A percentile compares a stretch with the other conserved stretches of the same genome.
These are phyloP conservation scores for Mimachlamys varia DNA, from an alignment of 2,888 invertebrate genomes.

Conservation along the genomic window DNA sequence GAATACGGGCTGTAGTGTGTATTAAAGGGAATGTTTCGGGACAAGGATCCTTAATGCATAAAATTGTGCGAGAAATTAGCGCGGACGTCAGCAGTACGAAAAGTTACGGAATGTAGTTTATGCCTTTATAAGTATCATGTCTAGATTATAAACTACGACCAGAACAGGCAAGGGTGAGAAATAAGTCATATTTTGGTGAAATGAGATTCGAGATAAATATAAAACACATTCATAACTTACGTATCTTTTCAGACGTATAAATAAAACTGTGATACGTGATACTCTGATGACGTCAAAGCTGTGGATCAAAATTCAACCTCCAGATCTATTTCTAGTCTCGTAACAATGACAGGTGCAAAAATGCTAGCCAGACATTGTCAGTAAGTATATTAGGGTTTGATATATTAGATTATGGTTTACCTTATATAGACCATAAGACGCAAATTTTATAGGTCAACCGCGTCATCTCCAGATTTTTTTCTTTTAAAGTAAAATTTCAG, in stretches of 20 bases:
- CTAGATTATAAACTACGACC: background rate
- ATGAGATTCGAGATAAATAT: conserved; percentile 17
- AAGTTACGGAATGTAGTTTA: no score
- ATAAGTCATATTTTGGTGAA: background rate
- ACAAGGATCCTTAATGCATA: background rate
- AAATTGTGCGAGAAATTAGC: background rate
- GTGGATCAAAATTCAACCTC: background rate
- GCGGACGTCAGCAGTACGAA: background rate
- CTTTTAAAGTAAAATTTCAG: background rate
- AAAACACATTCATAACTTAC: background rate
- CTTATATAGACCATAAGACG: background rate
- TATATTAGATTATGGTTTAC: background rate
- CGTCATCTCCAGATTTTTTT: background rate
- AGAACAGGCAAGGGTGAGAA: background rate
- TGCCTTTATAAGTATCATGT: background rate
- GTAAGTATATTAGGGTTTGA: background rate
- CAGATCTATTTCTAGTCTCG: background rate
- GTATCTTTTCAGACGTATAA: no score
- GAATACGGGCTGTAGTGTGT: no score
- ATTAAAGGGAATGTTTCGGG: no score
- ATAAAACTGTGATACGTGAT: background rate
- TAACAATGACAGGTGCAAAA: background rate
- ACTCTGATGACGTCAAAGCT: background rate
- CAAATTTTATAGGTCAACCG: background rate
- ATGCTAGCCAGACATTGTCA: background rate